Base-by-base conservation (phyloP, 2,888 invertebrate genomes). In the Orthonychiurus folsomi region DNA sequence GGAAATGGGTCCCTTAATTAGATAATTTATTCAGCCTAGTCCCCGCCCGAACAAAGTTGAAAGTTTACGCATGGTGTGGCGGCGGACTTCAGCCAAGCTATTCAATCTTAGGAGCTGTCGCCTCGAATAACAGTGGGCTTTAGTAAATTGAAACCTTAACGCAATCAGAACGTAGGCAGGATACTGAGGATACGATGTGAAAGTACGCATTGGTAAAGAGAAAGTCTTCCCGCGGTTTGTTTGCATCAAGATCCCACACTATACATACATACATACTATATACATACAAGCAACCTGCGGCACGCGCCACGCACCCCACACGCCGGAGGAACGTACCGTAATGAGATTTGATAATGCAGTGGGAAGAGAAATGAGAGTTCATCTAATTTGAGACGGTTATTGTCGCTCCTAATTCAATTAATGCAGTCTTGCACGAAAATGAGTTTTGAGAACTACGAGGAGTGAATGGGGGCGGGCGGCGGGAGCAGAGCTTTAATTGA, bases 401-500 rank as follows among this genome's bases (percentile, higher is more conserved):
- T 52, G 52, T 52, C 52, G 24, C 52, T 52, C 52, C 52, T 23
- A 52, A 52, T 52, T 52, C 52, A 52, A 52, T 52, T 52, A 52
- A 52, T 52, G 5, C 52, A 37, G 37, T 37, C 37, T 37, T 15
- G 5, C 37, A 37, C 37, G n/a, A 37, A 37, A 37, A 37, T 37
- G 37, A 24, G 55, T 23, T 55, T 55, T 55, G 20, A 21, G 52
- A n/a, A 52, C 21, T 52, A 5, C 48, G 12, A 12, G 18, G 12
- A 12, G 48, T 47, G 48, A 47, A 47, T 47, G n/a, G 5, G 52
- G n/a, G n/a, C n/a, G n/a, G n/a, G n/a, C n/a, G n/a, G n/a, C n/a
- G n/a, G n/a, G n/a, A n/a, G n/a, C n/a, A n/a, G n/a, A n/a, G n/a
- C n/a, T n/a, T n/a, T n/a, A n/a, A n/a, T n/a, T n/a, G n/a, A n/a